These are phyloP conservation scores for Sakesphorus luctuosus DNA, from an alignment of 2,113 vertebrate genomes.

Conservation along the genomic window DNA sequence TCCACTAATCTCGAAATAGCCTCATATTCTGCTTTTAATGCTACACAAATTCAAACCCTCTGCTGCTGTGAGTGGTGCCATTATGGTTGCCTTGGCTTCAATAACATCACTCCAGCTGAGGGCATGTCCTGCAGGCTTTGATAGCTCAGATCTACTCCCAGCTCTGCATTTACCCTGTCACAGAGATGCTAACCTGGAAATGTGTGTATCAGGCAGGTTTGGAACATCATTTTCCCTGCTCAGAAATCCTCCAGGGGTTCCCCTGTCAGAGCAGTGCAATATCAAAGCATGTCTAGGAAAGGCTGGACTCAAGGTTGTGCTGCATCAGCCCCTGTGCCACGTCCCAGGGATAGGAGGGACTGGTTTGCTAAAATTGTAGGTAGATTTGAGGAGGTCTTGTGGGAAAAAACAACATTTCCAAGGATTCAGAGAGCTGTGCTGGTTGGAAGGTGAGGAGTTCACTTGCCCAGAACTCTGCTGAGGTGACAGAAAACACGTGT, in stretches of 20 bases:
- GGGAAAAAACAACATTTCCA: neutral
- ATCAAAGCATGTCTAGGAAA: constrained; percentile 45
- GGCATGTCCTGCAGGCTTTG: neutral
- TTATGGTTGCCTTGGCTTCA: neutral
- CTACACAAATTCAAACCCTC: neutral
- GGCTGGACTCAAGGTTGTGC: neutral
- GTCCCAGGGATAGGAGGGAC: neutral
- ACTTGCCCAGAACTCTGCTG: neutral
- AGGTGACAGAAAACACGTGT: neutral
- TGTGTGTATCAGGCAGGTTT: constrained; percentile 35
- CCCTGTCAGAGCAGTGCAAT: constrained; percentile 58
- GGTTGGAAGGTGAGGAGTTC: neutral
- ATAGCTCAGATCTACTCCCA: constrained; percentile 11
- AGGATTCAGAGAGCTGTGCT: neutral
- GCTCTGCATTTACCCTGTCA: constrained; percentile 27
- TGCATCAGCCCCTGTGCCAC: neutral
- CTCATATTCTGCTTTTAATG: neutral
- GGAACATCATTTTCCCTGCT: constrained; percentile 52
- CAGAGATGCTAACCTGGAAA: constrained; percentile 35
- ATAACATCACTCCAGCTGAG: constrained; percentile 17
- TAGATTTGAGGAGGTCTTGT: neutral
- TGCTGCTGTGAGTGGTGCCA: constrained; percentile 5
- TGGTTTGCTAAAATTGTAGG: neutral
- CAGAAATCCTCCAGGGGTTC: constrained; percentile 50
- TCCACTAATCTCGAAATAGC: neutral